Evolutionary conservation across 1,140 invertebrate species (phyloP).

Genomic region (Anastatus disparis): DNA sequence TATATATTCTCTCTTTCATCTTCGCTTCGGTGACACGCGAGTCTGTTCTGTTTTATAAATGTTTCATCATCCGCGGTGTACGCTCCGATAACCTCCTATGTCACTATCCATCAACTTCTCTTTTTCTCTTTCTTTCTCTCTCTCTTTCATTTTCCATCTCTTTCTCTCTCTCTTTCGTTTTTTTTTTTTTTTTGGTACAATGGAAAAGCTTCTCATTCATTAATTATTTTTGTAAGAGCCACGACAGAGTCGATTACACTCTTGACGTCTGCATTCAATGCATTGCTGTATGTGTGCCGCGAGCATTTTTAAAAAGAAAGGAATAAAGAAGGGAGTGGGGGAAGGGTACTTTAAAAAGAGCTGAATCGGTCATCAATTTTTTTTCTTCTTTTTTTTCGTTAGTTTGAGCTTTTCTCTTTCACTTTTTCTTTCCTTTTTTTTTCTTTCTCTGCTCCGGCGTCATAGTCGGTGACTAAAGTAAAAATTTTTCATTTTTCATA

Average conservation of each 20-base stretch:
- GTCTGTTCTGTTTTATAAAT: constrained; percentile 44
- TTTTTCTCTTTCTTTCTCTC: background rate
- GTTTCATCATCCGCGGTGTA: constrained; percentile 44
- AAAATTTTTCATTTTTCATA: constrained; percentile 21
- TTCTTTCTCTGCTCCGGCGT: too few species aligned
- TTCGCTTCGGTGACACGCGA: background rate
- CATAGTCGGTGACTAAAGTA: background rate
- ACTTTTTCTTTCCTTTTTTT: too few species aligned
- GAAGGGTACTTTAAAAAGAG: background rate
- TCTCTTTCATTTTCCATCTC: background rate
- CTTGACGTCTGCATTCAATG: constrained; percentile 16
- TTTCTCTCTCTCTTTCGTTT: background rate
- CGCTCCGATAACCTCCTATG: constrained; percentile 44
- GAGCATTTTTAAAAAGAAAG: background rate
- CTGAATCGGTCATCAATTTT: constrained; percentile 17
- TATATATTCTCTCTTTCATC: background rate
- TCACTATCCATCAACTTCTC: constrained; percentile 42
- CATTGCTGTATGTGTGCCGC: background rate
- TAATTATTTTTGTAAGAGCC: constrained; percentile 42
- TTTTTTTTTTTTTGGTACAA: too few species aligned
- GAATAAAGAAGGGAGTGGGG: too few species aligned
- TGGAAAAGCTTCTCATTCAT: constrained; percentile 32
- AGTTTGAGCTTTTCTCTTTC: too few species aligned
- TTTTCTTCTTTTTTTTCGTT: constrained; percentile 13
- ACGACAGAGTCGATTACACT: constrained; percentile 16